Percentiles rank a stretch among this genome's conserved stretches.
Evolutionary conservation across 2,888 invertebrate species (phyloP).

Genomic region (Hedya salicella): DNA sequence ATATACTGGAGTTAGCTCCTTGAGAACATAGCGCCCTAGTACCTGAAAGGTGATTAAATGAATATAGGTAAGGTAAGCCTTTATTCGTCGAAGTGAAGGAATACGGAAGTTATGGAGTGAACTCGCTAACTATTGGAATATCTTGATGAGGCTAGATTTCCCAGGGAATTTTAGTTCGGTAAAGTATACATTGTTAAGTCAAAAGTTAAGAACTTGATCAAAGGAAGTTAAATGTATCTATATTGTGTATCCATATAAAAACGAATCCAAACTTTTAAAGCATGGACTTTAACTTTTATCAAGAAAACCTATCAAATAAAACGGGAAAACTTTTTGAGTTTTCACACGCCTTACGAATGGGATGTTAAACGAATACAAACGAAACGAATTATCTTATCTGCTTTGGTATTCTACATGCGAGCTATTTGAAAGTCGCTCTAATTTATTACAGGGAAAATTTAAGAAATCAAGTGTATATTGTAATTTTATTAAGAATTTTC

Average conservation of each 20-base stretch:
- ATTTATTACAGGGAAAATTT: slow-evolving; percentile 31
- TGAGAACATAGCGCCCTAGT: slow-evolving; percentile 59
- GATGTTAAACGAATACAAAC: slow-evolving; percentile 29
- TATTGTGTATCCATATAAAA: too few relatives aligned
- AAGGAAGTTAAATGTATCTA: not conserved
- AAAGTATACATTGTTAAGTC: not conserved
- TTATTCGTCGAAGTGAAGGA: slow-evolving; percentile 15
- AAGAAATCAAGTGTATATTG: slow-evolving; percentile 5
- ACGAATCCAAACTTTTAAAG: not conserved
- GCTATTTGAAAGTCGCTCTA: not conserved
- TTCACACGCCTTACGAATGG: slow-evolving; percentile 19
- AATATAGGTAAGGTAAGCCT: slow-evolving; percentile 34
- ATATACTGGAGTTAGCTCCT: slow-evolving; percentile 60
- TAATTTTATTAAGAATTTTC: slow-evolving; percentile 16
- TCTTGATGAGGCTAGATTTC: slow-evolving; percentile 4
- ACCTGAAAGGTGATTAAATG: slow-evolving; percentile 44
- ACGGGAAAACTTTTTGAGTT: slow-evolving; percentile 16
- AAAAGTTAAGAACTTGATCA: slow-evolving; percentile 1
- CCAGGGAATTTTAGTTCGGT: not conserved
- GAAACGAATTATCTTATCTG: slow-evolving; percentile 9
- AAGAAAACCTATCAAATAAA: slow-evolving; percentile 12
- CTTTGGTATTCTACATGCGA: slow-evolving; percentile 1
- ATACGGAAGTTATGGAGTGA: not conserved
- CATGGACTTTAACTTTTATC: slow-evolving; percentile 15
- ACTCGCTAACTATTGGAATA: slow-evolving; percentile 16